Base-by-base conservation (phyloP, 2,888 invertebrate species). In the Heliothis peltigera region DNA sequence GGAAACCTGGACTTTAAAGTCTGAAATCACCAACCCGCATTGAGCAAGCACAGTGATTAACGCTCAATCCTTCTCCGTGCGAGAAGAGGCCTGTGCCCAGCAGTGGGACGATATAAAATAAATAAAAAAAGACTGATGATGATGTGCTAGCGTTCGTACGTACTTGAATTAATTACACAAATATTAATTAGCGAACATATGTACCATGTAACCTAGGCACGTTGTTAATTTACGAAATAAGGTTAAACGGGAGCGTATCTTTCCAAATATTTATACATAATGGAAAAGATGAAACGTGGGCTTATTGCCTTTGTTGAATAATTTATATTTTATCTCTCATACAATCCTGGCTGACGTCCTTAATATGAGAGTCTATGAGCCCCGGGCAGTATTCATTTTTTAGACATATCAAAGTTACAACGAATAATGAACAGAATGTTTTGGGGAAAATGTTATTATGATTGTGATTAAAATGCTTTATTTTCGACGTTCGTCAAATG, bases 251-350 rank as follows among this genome's bases (percentile, higher is more conserved):
- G 84, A 79, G 74, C 80, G 81, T 80, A 84, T 84, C 83, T 83
- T 81, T 81, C 84, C 83, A 87, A 89, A 88, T 90, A 89, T 89
- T 88, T 88, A 89, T 89, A 86, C 80, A 79, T 86, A 88, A 89
- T 88, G 87, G 86, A 87, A 88, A 89, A 90, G 89, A 90, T 92
- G 89, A 90, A 91, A 90, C 88, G 89, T 88, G 85, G 86, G 85
- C 87, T 86, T 84, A 83, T 84, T 84, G 87, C 88, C 85, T 90
- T 91, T 89, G 90, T 89, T 91, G 92, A 92, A 91, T 91, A 91
- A 91, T 91, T 90, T 91, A 92, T 91, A 84, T 89, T 89, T 89
- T 89, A 89, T 90, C 87, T 87, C 87, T 88, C 85, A 82, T 87
- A 87, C 84, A 83, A 83, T 84, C 83, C 80, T 73, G 72, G 56